Base-by-base conservation (phyloP, 2,113 vertebrate genomes). In the Turnix velox region DNA sequence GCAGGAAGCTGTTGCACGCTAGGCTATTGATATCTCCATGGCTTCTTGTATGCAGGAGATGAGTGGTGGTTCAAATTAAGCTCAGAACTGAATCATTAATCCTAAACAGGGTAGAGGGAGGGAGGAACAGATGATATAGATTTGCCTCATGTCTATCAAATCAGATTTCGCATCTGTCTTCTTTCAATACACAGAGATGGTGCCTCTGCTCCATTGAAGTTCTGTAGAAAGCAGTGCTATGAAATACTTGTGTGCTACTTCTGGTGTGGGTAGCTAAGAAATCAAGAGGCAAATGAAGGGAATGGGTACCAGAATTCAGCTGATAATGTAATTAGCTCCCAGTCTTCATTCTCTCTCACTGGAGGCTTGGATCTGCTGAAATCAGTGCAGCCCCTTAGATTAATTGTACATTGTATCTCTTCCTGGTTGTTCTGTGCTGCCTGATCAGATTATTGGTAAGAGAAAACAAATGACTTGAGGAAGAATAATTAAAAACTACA, bases 81-180 rank as follows among this genome's bases (percentile, higher is more conserved):
- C 18, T 20, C 54, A 55, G 71, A 73, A 59, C 6, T 5, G 59
- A 58, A 55, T 62, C 35, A 14, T 76, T 71, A 76, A 27, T n/a
- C 73, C 18, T 43, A 19, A 58, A 40, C 43, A 61, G 84, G 14
- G 25, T 27, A n/a, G 33, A 75, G 45, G 37, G 76, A 59, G 16
- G 59, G 66, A 83, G 12, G 30, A 22, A 31, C 0, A 2, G 9
- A 20, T 0, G 2, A 14, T 39, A 9, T 3, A 27, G 58, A n/a
- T 55, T 92, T 92, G 49, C 30, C n/a, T 82, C 42, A 35, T 61
- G 23, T 69, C 62, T 91, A 49, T 72, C 49, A 69, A 76, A 89
- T 72, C 39, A 68, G 45, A 33, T 75, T 71, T 75, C 33, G n/a
- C 33, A 37, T 86, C 42, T 63, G 11, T 61, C 22, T 39, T 11